A percentile compares a stretch with the other conserved stretches of the same genome.
These are phyloP conservation scores for Onychostruthus taczanowskii DNA, from an alignment of 2,113 vertebrate species.

Conservation along the genomic window DNA sequence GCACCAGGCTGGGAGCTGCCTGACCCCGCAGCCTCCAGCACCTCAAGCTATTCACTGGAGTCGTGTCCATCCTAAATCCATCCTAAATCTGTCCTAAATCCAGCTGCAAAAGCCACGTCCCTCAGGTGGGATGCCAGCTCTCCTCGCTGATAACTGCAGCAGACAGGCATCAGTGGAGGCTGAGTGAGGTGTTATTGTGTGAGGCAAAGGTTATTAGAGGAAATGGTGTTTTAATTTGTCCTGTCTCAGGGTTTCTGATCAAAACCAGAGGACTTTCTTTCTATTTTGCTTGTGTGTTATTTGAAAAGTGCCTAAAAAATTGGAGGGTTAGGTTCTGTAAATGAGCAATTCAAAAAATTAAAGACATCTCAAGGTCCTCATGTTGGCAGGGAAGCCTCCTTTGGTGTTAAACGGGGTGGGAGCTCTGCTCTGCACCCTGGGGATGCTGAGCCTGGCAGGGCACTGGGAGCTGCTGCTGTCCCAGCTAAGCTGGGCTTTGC, in stretches of 20 bases:
- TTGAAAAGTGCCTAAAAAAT: background rate
- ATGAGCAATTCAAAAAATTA: background rate
- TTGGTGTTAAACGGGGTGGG: background rate
- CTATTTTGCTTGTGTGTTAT: background rate
- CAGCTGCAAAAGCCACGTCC: background rate
- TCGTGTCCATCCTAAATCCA: background rate
- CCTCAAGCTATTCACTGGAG: accelerated
- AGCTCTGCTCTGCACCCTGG: background rate
- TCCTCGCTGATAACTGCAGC: background rate
- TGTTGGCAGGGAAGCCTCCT: background rate
- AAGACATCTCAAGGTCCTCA: background rate
- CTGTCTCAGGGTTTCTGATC: background rate
- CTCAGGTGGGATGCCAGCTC: background rate
- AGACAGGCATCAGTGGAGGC: background rate
- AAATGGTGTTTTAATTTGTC: background rate
- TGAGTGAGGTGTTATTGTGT: background rate
- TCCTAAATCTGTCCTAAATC: too few relatives aligned
- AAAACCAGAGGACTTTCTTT: background rate
- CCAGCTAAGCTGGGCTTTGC: background rate
- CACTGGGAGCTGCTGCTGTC: background rate
- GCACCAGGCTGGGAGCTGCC: background rate
- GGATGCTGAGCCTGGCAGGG: background rate
- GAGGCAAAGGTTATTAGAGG: background rate
- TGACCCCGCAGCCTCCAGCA: background rate
- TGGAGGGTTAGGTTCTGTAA: background rate